phyloP scores from a whole-genome alignment of 2,888 invertebrate species.

The Lomographa bimaculata region DNA sequence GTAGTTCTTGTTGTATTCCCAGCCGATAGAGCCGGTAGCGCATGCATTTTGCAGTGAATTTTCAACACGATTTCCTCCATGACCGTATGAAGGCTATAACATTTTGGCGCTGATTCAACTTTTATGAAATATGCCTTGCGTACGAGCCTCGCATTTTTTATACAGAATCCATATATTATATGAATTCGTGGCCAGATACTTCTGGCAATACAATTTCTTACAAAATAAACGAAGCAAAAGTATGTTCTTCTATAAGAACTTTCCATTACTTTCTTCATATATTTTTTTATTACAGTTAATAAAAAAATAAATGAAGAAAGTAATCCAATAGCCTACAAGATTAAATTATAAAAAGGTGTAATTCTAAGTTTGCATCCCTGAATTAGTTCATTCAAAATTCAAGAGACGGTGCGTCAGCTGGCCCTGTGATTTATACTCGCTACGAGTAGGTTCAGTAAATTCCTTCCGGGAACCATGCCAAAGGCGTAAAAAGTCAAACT shows the following conservation, averaged over 20 bases:
- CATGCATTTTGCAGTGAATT: constrained; percentile 46
- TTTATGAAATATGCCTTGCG: constrained; percentile 38
- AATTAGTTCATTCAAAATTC: constrained; percentile 65
- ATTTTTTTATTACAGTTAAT: too few relatives aligned
- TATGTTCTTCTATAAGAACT: too few relatives aligned
- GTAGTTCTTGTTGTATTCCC: constrained; percentile 1
- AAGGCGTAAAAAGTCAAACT: constrained; percentile 27
- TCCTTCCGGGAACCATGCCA: constrained; percentile 36
- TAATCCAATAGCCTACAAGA: constrained; percentile 6
- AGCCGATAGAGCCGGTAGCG: constrained; percentile 30
- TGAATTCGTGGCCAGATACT: constrained; percentile 2
- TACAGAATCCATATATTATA: constrained; percentile 7
- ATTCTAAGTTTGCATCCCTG: constrained; percentile 45
- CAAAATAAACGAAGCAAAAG: neutral
- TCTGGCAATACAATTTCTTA: neutral
- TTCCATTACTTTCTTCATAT: too few relatives aligned
- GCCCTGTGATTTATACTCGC: constrained; percentile 65
- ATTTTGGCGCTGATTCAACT: constrained; percentile 50
- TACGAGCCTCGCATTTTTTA: constrained; percentile 10
- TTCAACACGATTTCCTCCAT: constrained; percentile 33
- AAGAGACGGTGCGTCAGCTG: constrained; percentile 64
- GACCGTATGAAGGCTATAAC: constrained; percentile 30
- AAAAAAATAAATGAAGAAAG: neutral
- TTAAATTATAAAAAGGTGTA: constrained; percentile 32
- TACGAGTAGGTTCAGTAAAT: constrained; percentile 56